Percentiles rank a stretch among this genome's conserved stretches.
These are phyloP conservation scores for Pangasius krempfi DNA, from an alignment of 2,797 vertebrate species.

Conservation along the genomic window DNA sequence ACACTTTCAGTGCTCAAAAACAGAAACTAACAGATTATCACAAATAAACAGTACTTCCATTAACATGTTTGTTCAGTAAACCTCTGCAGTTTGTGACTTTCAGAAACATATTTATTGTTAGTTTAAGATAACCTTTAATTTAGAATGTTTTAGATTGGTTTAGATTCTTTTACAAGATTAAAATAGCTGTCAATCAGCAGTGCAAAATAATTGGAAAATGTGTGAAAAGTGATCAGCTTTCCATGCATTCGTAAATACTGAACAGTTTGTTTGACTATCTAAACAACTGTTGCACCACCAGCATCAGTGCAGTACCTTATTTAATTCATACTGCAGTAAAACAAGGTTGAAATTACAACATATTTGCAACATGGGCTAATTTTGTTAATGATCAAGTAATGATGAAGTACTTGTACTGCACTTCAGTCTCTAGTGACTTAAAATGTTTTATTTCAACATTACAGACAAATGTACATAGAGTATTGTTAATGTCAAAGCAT, in stretches of 20 bases:
- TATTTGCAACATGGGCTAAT: neutral
- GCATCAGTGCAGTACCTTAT: conserved; percentile 4
- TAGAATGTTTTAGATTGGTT: neutral
- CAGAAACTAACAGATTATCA: too few species aligned
- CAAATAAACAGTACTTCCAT: neutral
- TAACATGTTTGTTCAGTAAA: neutral
- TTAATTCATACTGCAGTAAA: neutral
- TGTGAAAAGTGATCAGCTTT: conserved; percentile 13
- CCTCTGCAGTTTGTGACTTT: neutral
- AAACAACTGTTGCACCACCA: neutral
- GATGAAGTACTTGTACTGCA: neutral
- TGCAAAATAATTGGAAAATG: neutral
- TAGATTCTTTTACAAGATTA: neutral
- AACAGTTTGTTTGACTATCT: neutral
- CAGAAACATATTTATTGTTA: neutral
- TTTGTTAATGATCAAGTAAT: neutral
- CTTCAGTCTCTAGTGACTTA: neutral
- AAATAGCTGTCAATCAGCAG: neutral
- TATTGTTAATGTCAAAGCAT: neutral
- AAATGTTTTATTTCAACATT: conserved; percentile 3
- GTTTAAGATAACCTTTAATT: neutral
- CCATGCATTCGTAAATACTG: conserved; percentile 19
- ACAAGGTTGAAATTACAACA: conserved; percentile 13
- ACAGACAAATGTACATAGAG: neutral
- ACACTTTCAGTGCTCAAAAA: too few species aligned